Evolutionary conservation across 2,888 invertebrate species (phyloP), one percentile per base, ranked within the genome.

Genomic region (Pteria penguin): DNA sequence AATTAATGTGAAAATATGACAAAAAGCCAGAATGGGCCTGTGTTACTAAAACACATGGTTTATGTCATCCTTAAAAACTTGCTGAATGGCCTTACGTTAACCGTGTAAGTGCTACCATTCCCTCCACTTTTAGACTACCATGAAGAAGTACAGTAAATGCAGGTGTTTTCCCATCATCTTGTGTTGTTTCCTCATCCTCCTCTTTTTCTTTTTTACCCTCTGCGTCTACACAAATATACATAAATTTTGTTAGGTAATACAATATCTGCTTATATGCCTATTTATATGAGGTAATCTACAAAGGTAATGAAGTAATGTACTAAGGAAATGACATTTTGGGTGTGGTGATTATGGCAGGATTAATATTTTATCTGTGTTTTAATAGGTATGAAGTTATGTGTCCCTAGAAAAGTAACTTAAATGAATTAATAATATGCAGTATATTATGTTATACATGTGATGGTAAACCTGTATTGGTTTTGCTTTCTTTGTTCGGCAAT

Each of bases 131-230:
- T 2, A 98, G 93, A 55, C 97, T 97, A 2, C 97, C 98, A 90
- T 98, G 98, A 1, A 98, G 94, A 18, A 98, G 92, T 3, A 98
- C 98, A 91, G 98, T 98, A 90, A 98, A 96, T 1, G 97, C 97
- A 0, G 98, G 96, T 61, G 94, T 94, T 93, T 95, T 96, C 60
- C 93, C 93, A 76, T 94, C 94, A 62, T 88, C 91, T 5, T 72
- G 65, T 29, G 75, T 75, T 1, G 75, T 76, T 4, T 77, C 78
- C 8, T 82, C 88, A 68, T 84, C 86, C 22, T 85, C 88, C 24
- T 81, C 85, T 55, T 86, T 87, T 55, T 77, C 61, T 55, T 86
- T 81, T 33, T 80, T 74, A 31, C 18, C 45, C 8, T 18, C 18
- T 8, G 45, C 8, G 18, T 45, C 45, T 45, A 45, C 8, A 14